Evolutionary conservation across 64 coral and sea anemone genomes (phyloP), one percentile per base, ranked within the genome.

Genomic region (Trachythela sp.): DNA sequence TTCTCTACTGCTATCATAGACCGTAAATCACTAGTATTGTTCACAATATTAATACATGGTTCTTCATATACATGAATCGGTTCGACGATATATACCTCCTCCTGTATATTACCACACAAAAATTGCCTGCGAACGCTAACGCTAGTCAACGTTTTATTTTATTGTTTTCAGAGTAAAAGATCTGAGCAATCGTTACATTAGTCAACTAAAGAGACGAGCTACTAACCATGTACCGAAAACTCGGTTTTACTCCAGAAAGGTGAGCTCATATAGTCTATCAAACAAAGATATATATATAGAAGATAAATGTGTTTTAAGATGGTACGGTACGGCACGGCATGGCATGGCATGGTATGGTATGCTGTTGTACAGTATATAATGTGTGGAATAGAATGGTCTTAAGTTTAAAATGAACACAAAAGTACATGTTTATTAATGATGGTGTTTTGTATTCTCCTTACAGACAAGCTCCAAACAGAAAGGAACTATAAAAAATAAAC

Each of bases 401-500:
- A 64, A 8, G 15, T 27, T 8, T n/a, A 8, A 27, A 6, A 6
- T 64, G 8, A 64, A 6, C 56, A 64, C 56, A n/a, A n/a, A n/a
- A n/a, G n/a, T n/a, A 64, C 20, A 8, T n/a, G 26, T 64, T 8
- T n/a, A 26, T n/a, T n/a, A 6, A 64, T n/a, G 5, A 64, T n/a
- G 1, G 20, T 64, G 20, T 64, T 64, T 64, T 64, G 20, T 6
- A 6, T 20, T 64, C 26, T 64, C 8, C 22, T 20, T 22, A n/a
- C n/a, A 64, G 56, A 64, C 56, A 26, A 64, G 56, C 24, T 64
- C 56, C 20, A 64, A 64, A 64, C 56, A 87, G 54, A 94, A 90
- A 75, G 92, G 92, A 37, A 48, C 87, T 31, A 94, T 94, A 33
- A 94, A 90, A 71, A 86, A 94, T n/a, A 94, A 94, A 91, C 35